Evolutionary conservation across 2,113 vertebrate genomes (phyloP), one percentile per base, ranked within the genome.

Genomic region (Etia nguti): DNA sequence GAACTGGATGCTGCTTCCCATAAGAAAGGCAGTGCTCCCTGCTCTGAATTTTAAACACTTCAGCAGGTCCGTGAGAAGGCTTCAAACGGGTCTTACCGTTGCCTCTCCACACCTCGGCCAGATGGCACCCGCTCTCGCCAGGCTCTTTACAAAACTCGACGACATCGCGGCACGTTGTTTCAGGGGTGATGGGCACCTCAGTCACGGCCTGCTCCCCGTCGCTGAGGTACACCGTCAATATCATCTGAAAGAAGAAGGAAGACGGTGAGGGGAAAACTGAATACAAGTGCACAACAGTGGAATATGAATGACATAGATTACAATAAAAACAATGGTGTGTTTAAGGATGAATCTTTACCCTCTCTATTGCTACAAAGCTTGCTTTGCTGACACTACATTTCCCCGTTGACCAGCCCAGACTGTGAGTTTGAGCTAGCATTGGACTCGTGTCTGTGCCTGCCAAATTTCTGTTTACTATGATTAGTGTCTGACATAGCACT

Each of bases 61-160:
- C 38, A 54, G 52, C 20, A 22, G 60, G 41, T 46, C 8, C 0
- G 1, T 11, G 26, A 50, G 31, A 81, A 34, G 43, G 26, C 50
- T 57, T 54, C 26, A 22, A 65, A 41, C 9, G 5, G 10, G 4
- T 82, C 97, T 94, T 94, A 99, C 99, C 99, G 52, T 98, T 99
- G 92, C 99, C 98, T 90, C 97, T 96, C 99, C 99, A 99, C 54
- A 99, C 98, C 94, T 99, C 98, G 10, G 98, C 98, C 94, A 99
- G 96, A 94, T 99, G 98, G 95, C 99, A 99, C 86, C 97, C 96
- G n/a, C 97, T 98, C 94, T 99, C 99, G 10, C 99, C 99, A 6
- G 98, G 98, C 92, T 99, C 99, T 90, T 99, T 99, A 95, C 99
- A 99, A 95, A 99, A 99, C 92, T 99, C 99, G 1, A 99, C 98